Evolutionary conservation across 2,797 vertebrate genomes (phyloP), one percentile per base, ranked within the genome.

Genomic region (Crenichthys baileyi): DNA sequence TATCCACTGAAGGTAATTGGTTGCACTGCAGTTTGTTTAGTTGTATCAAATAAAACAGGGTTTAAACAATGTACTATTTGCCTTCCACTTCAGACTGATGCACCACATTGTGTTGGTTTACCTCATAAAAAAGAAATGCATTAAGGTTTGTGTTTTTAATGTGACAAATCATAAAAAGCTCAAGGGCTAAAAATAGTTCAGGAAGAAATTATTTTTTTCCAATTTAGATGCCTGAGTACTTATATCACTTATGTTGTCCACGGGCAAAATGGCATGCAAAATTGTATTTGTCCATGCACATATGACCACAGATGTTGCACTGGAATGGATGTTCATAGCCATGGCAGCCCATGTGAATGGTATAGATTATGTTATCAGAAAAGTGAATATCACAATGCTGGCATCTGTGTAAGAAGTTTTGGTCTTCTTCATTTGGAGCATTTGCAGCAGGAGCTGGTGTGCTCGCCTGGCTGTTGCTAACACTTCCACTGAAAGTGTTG

Each of bases 301-400:
- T 95, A 92, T 97, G 96, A 44, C 98, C 98, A 80, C 98, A 99
- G 86, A 99, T 97, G 95, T 99, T 99, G 93, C 98, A 99, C 93
- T 97, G 97, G 83, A 99, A 99, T 46, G 98, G 98, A 48, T 98
- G 97, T 86, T 99, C 97, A 51, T 97, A 99, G 1, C 97, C 97
- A 5, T 99, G 98, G 78, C 98, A 99, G 15, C 98, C 98, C 98
- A 99, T 99, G 88, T 99, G 98, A 87, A 99, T 97, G 7, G 98
- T 99, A 84, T 97, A 99, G 48, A 99, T 96, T 87, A 99, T 97
- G 76, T 99, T 99, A 94, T 99, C 98, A 0, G 97, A 95, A 78
- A 98, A 99, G 91, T 97, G 97, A 94, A 99, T 97, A 87, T 99
- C 96, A 94, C 98, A 99, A 93, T 99, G 98, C 75, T 95, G 96